Evolutionary conservation across 64 coral and sea anemone species (phyloP), one percentile per base, ranked within the genome.

Genomic region (Dendrophyllia cribrosa): DNA sequence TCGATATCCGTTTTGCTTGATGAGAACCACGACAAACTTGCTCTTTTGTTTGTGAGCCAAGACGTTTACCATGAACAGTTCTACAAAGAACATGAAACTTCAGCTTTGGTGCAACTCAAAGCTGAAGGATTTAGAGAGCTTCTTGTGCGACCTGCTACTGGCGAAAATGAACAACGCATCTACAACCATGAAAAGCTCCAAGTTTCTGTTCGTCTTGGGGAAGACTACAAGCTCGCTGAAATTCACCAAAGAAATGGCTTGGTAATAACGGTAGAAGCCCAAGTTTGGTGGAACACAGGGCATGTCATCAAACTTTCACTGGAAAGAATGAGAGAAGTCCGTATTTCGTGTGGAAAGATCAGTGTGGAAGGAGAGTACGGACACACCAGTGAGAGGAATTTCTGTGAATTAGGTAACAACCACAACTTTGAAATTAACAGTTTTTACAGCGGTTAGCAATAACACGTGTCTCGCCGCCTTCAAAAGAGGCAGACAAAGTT

Each of bases 221-320:
- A 82, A 48, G 90, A 92, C 62, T 85, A 85, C 66, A 86, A 92
- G n/a, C 12, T 56, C 12, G 7, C 12, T 56, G 58, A 51, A 6
- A 34, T 66, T 16, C 21, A 53, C 26, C 45, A 51, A 47, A 20
- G 2, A 48, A 8, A 21, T 75, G 10, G 0, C 10, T 20, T 22
- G 11, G 59, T 4, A 9, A 17, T 91, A 10, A 21, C 15, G 7
- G 90, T 92, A 4, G 90, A 92, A 1, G 76, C 90, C 3, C 49
- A 34, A 16, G 19, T 85, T 4, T 86, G 90, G 90, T 82, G 90
- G 45, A 92, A 53, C 72, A 92, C 81, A 2, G 90, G 90, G n/a
- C 45, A 92, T 0, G 56, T 50, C 7, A 4, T 92, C 3, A 86
- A 86, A 80, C 73, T 86, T 13, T 58, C 26, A 43, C 59, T 86